A percentile compares a stretch with the other conserved stretches of the same genome.
These are phyloP conservation scores for Pollachius pollachius DNA, from an alignment of 2,113 vertebrate genomes.

Conservation along the genomic window DNA sequence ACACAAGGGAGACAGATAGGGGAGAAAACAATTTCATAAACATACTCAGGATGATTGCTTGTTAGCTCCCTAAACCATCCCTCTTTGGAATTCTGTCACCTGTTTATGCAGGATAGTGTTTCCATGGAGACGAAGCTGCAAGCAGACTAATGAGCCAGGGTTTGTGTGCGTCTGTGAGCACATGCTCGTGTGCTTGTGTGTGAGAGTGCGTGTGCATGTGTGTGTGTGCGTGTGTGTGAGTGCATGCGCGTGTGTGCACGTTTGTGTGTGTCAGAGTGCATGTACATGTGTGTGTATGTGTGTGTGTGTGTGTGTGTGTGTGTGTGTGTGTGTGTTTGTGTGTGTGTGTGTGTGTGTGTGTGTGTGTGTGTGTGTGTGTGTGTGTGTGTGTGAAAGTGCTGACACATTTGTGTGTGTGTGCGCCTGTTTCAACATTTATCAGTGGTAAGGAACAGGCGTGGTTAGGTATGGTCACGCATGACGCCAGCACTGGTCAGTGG, in stretches of 20 bases:
- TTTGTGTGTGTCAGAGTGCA: constrained; percentile 32
- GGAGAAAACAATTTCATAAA: constrained; percentile 3
- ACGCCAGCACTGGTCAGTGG: too few relatives aligned
- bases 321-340: background rate
- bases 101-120: constrained; percentile 64
- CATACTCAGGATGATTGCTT: constrained; percentile 32
- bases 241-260: constrained; percentile 7
- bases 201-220: background rate
- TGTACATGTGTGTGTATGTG: constrained; percentile 26
- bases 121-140: constrained; percentile 68
- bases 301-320: too few relatives aligned
- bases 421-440: too few relatives aligned
- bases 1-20: background rate
- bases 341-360: constrained; percentile 20
- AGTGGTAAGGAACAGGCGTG: too few relatives aligned
- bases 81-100: constrained; percentile 53
- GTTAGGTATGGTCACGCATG: too few relatives aligned
- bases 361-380: too few relatives aligned
- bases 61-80: constrained; percentile 55
- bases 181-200: constrained; percentile 20
- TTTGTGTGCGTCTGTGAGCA: constrained; percentile 25
- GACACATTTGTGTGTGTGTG: too few relatives aligned
- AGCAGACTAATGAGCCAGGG: constrained; percentile 56
- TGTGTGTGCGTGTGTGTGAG: background rate
- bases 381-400: too few relatives aligned